Percentiles rank a stretch among this genome's conserved stretches.
Evolutionary conservation across 2,113 vertebrate species (phyloP).

Genomic region (Vidua macroura): DNA sequence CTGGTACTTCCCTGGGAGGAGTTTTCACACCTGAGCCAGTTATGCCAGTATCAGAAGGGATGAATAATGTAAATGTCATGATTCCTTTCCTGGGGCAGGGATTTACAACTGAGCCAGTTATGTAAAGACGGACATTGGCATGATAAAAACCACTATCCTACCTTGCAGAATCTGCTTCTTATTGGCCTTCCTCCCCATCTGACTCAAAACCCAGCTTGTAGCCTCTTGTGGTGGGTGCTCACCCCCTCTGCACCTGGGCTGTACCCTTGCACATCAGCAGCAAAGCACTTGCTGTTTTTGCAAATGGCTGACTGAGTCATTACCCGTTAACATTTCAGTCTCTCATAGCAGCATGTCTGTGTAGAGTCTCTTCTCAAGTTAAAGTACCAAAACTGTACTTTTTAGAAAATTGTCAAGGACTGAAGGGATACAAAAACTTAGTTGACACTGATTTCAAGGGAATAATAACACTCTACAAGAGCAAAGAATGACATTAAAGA

Average conservation of each 20-base stretch:
- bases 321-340: not conserved
- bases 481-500: not conserved
- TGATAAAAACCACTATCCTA: not conserved
- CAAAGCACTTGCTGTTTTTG: not conserved
- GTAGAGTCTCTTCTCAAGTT: not conserved
- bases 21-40: not conserved
- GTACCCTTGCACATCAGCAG: not conserved
- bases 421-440: not conserved
- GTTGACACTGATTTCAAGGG: not conserved
- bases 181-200: not conserved
- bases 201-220: not conserved
- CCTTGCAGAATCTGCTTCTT: not conserved
- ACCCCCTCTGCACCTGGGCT: not conserved
- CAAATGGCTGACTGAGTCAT: not conserved
- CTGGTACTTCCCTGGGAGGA: not conserved
- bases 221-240: accelerated
- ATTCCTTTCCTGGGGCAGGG: not conserved
- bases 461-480: not conserved
- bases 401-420: not conserved
- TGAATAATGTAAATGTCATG: not conserved
- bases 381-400: not conserved
- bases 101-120: not conserved
- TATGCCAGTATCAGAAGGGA: not conserved
- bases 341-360: not conserved
- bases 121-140: not conserved